Evolutionary conservation across 2,797 vertebrate species (phyloP).

Genomic region (Mus minutoides): DNA sequence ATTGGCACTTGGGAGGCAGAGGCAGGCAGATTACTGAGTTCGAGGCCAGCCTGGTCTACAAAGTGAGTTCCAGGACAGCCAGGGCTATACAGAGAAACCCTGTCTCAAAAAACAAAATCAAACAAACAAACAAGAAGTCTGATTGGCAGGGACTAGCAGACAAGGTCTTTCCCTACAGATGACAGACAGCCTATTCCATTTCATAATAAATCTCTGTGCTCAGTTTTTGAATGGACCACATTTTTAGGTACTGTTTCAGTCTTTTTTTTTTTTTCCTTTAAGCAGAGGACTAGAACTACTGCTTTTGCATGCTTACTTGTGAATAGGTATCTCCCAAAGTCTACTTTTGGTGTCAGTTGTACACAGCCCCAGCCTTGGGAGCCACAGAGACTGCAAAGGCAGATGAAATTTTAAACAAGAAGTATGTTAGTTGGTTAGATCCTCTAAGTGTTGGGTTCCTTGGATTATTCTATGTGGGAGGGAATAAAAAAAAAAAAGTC

Average conservation of each 20-base stretch:
- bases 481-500: neutral
- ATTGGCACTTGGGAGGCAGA: no score
- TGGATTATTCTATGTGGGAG: neutral
- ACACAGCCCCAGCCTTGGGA: neutral
- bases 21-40: no score
- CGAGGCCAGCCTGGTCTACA: no score
- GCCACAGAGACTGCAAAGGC: neutral
- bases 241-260: neutral
- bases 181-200: neutral
- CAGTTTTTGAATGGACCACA: neutral
- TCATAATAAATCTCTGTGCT: neutral
- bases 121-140: no score
- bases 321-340: neutral
- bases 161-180: neutral
- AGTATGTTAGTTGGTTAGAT: neutral
- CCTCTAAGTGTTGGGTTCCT: neutral
- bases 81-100: no score
- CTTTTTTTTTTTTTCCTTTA: neutral
- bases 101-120: no score
- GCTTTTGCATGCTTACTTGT: neutral
- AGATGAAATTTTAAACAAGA: neutral
- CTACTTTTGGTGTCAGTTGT: neutral
- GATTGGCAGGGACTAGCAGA: neutral
- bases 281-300: neutral
- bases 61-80: no score